Base-by-base conservation (phyloP, 53 echinoderm and acorn worm genomes). In the Stichopus horrens region DNA sequence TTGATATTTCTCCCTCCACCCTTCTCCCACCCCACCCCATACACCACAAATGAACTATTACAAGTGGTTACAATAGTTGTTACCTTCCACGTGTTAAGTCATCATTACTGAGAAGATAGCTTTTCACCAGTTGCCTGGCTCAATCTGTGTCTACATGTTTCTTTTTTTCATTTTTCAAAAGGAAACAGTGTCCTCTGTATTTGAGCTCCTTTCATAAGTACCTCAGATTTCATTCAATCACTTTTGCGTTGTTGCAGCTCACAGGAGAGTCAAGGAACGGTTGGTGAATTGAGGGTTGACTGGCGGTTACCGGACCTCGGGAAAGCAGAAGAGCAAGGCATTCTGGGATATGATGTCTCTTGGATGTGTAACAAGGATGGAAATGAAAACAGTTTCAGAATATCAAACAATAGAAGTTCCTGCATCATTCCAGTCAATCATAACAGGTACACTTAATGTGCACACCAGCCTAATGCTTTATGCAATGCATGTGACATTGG, bases 331-430 rank as follows among this genome's bases (percentile, higher is more conserved):
- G 93, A 96, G 85, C 96, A 96, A 87, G 96, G 96, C 86, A 95
- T 96, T 77, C 68, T 92, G 90, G 96, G 95, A 95, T 95, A 94
- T 54, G 92, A 96, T 73, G 78, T 95, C 21, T 93, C 89, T 9
- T 96, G 94, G 93, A 88, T 90, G 79, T 90, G 86, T 22, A 92
- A 87, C 74, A 83, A 76, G 21, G 93, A 96, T 90, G 93, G 89
- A 6, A 91, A 91, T 20, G 96, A 96, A 83, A 86, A 95, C 16
- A 89, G 77, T 65, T 90, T 91, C n/a, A 88, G 84, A 14, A 73
- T 95, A 8, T 52, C 90, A 0, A 60, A 75, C 19, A 73, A 55
- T 73, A 86, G 82, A 4, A 79, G 57, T 52, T 79, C 58, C 19
- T 93, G 93, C 76, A 86, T 90, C n/a, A 95, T 96, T 13, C 96